Evolutionary conservation across 2,797 vertebrate genomes (phyloP), one percentile per base, ranked within the genome.

Genomic region (Neosalanx taihuensis): DNA sequence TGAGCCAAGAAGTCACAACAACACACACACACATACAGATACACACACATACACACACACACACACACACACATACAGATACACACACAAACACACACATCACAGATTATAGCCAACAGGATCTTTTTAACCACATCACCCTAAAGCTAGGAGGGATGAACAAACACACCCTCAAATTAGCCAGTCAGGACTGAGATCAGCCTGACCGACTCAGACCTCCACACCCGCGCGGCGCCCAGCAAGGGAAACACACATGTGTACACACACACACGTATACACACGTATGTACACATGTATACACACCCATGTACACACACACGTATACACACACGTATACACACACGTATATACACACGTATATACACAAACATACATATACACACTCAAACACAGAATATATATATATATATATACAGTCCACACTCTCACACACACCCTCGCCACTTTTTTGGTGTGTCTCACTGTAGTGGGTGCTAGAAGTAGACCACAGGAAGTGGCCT

Each of bases 141-240:
- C 87, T 75, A 78, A 82, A 83, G 81, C 81, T 77, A 81, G 76
- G 85, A 89, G 89, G 85, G 89, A 89, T 81, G 84, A 84, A 89
- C 81, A 89, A 81, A 86, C 86, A 88, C 87, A 86, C 88, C 87
- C 89, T 90, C 86, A 89, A 91, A 89, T 90, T 88, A 89, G 85
- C 82, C 41, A 46, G 83, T 88, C 71, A 70, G 74, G 83, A 83
- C 80, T 10, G 68, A 85, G 84, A 87, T 88, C 79, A 85, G 66
- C 65, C 83, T 83, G 81, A 88, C 83, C 84, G 72, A 86, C 69
- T 3, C 69, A 71, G 78, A 72, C 76, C 74, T 72, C 20, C 59
- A 13, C 59, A 29, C 59, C 9, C 51, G 18, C 17, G 5, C 15
- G 51, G 51, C 51, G 51, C 51, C 51, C 51, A n/a, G 51, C 15